Evolutionary conservation across 2,113 vertebrate genomes (phyloP), one percentile per base, ranked within the genome.

Genomic region (Perccottus glenii): DNA sequence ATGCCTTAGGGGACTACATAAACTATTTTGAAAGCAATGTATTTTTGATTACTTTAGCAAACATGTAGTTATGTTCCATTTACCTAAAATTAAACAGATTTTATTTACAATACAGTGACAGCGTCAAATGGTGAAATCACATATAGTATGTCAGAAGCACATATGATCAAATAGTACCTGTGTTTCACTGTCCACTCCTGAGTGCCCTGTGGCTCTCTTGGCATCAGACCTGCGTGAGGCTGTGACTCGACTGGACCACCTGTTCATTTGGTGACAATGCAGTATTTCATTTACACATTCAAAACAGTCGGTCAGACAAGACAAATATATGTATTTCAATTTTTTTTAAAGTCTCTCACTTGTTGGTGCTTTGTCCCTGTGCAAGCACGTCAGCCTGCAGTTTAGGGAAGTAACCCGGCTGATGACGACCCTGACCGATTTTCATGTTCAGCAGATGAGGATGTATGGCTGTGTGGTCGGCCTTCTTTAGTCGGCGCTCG

Each of bases 381-480:
- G 93, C 89, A 38, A 99, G 92, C 64, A 99, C 97, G 44, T 98
- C 97, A 0, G 95, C 93, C 63, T 99, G 97, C 71, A 99, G 90
- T 67, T 94, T 96, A 0, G 98, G 98, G 77, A 99, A 98, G 87
- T 96, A 98, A 0, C 98, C 96, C 48, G 94, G 97, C 11, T 99
- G 94, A 0, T 98, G 98, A 67, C 95, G 96, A 75, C 98, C 98
- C 85, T 99, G 98, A 14, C 97, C 98, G 0, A 99, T 99, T 91
- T 94, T 96, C 98, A 99, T 99, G 82, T 99, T 94, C 15, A 99
- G 95, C 38, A 99, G 90, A 78, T 99, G 98, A 0, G 98, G 98
- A 82, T 97, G 97, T 80, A 99, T 95, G 75, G 98, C 96, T 0
- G 95, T 96, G 88, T 99, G 97, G 80, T 99, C 97, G 0, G 96